These are phyloP conservation scores for Tenthredo scrophulariae DNA, from an alignment of 2,888 invertebrate genomes.

Conservation along the genomic window DNA sequence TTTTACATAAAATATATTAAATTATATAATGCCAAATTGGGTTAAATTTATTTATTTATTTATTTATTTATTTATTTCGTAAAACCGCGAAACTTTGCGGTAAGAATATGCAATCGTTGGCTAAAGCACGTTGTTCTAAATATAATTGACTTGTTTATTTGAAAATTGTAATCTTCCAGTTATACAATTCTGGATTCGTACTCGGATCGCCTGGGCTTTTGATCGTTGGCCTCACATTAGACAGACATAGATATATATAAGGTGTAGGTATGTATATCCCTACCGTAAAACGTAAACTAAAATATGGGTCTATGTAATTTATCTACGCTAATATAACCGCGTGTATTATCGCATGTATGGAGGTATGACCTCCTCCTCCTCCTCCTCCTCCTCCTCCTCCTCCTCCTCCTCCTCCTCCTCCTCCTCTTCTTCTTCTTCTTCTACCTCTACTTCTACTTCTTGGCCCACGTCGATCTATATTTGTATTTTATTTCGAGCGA, in stretches of 20 bases:
- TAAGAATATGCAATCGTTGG: not conserved
- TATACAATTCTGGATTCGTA: not conserved
- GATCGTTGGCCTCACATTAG: not conserved
- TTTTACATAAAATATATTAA: not conserved
- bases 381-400: constrained; percentile 4
- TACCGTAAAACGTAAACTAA: not conserved
- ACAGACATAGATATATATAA: not conserved
- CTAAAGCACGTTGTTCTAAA: constrained; percentile 2
- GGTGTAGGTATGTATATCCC: not conserved
- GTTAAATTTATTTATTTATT: not conserved
- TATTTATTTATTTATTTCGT: too few species aligned
- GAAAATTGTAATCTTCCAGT: not conserved
- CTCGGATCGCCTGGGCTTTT: not conserved
- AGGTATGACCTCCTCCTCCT: constrained; percentile 37
- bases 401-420: constrained; percentile 20
- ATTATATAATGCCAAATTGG: not conserved
- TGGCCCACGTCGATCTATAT: constrained; percentile 34
- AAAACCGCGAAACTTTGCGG: too few species aligned
- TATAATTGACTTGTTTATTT: constrained; percentile 11
- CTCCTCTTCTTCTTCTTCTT: constrained; percentile 12
- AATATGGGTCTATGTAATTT: not conserved
- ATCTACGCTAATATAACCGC: not conserved
- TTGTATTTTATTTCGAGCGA: constrained; percentile 26
- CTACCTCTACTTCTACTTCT: constrained; percentile 21
- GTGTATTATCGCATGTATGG: constrained; percentile 35